Base-by-base conservation (phyloP, 2,797 vertebrate genomes). In the Falco peregrinus region DNA sequence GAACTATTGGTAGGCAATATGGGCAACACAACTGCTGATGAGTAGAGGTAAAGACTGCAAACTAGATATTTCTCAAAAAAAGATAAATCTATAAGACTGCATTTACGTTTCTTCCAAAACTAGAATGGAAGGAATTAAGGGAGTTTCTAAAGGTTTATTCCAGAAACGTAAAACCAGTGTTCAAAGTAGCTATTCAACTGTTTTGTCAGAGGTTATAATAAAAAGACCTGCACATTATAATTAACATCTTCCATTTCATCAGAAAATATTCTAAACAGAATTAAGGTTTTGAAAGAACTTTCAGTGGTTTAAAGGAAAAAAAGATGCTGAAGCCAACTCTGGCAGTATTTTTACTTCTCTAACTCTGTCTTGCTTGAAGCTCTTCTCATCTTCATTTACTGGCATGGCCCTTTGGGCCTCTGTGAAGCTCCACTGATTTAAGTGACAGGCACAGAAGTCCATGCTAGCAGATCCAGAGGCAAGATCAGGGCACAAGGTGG, bases 401-500 rank as follows among this genome's bases (percentile, higher is more conserved):
- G 24, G 63, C 33, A 19, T 8, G 15, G 20, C 28, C 63, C 35
- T 78, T 75, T 78, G 39, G 39, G 77, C 31, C 13, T 87, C 53
- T 77, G 37, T 57, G 63, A 91, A 96, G 45, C 35, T 47, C 29
- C 65, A 28, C 67, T 50, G 15, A 87, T 92, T 92, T 90, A 93
- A 93, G 53, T 75, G 78, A 90, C 84, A 95, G 48, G 60, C 64
- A 68, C 35, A 77, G 74, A 92, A 80, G 33, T 68, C 80, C 26
- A 64, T 1, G 1, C 21, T 65, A 80, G 71, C 41, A 96, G 75
- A 90, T 89, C 88, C 64, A 39, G 80, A 95, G 81, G 90, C 71
- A 96, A 89, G 84, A 92, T 90, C 84, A 71, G 41, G 78, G 93
- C 86, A 89, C 39, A 77, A 43, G 45, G 22, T 89, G 9, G 53